phyloP scores from a whole-genome alignment of 2,113 vertebrate genomes.

The Tamias sibiricus region DNA sequence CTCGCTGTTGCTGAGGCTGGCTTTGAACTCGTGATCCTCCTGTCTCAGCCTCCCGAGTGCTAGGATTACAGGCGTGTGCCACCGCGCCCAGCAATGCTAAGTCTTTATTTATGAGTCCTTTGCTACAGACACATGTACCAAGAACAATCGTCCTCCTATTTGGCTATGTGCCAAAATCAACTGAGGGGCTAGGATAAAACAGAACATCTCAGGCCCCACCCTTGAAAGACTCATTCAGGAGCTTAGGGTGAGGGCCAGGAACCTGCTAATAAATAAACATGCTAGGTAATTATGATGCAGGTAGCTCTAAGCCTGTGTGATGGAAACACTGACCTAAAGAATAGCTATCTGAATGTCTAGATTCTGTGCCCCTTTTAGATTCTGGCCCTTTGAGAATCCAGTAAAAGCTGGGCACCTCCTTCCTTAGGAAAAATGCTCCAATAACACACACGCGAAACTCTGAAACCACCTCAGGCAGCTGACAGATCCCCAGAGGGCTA shows the following conservation, averaged over 20 bases:
- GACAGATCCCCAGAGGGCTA: neutral
- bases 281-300: neutral
- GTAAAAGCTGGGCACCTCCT: neutral
- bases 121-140: neutral
- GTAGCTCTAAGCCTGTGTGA: neutral
- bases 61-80: too few relatives aligned
- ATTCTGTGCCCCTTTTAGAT: neutral
- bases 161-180: constrained; percentile 12
- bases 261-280: neutral
- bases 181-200: neutral
- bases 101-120: constrained; percentile 51
- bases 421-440: constrained; percentile 18
- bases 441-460: neutral
- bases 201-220: neutral
- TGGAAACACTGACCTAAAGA: neutral
- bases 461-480: neutral
- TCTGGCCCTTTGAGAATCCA: neutral
- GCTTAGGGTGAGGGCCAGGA: neutral
- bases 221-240: constrained; percentile 47
- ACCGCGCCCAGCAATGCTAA: too few relatives aligned
- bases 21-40: too few relatives aligned
- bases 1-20: too few relatives aligned
- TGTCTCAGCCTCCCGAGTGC: too few relatives aligned
- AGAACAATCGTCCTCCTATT: constrained; percentile 28
- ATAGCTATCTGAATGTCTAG: neutral